Evolutionary conservation across 1,140 invertebrate genomes (phyloP), one percentile per base, ranked within the genome.

Genomic region (Telenomus remus): DNA sequence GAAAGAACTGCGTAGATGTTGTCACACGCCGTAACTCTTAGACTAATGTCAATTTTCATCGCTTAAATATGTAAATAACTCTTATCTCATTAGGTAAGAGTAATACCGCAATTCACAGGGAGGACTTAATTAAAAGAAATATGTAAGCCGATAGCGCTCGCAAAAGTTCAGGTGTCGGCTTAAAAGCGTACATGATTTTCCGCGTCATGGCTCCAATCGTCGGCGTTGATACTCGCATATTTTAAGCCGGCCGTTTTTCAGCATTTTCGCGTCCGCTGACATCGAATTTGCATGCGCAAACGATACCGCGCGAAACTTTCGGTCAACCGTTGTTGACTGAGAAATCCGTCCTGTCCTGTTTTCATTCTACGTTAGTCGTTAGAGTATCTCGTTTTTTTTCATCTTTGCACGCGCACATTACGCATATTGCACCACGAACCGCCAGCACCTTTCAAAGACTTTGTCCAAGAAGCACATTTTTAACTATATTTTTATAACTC

Each of bases 221-320:
- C 70, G 76, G 46, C 78, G 76, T n/a, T 78, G 83, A 85, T 85
- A 86, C 60, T 86, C 86, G 82, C 84, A 85, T 86, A 85, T 87
- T 86, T 85, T 85, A 86, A 87, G 85, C 86, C 78, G 79, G 75
- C 80, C 84, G 84, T 87, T 87, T 87, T 86, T 87, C 86, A 87
- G 85, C 82, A 87, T 87, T 87, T 86, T 77, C 78, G 79, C 73
- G 73, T 76, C 71, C 60, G 70, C 61, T 76, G 78, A 73, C 73
- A 70, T 75, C 69, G 73, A 79, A 79, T 79, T 79, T 79, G 77
- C 72, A 76, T 79, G 72, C 51, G 63, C 59, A 68, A 79, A 69
- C 77, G 66, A 76, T 79, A 75, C 64, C 53, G 19, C 19, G 19
- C 19, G 48, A 76, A 79, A 79, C 59, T 79, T 76, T 79, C 46